Percentiles rank a stretch among this genome's conserved stretches.
These are phyloP conservation scores for Drosophila mauritiana DNA, from an alignment of 1,140 invertebrate species.

Conservation along the genomic window DNA sequence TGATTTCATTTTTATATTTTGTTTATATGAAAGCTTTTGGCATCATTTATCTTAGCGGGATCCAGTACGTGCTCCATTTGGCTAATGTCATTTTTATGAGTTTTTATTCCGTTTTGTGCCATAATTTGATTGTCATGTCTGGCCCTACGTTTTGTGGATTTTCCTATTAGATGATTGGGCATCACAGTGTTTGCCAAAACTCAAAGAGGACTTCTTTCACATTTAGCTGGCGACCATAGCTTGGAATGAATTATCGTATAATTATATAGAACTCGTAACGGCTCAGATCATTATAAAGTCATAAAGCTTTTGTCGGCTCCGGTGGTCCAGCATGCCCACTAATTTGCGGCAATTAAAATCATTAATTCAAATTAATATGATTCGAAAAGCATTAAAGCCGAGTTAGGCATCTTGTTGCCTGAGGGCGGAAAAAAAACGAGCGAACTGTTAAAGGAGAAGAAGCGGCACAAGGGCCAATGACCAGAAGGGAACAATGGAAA, in stretches of 20 bases:
- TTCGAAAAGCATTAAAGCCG: constrained; percentile 67
- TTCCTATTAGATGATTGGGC: constrained; percentile 42
- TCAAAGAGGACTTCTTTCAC: not conserved
- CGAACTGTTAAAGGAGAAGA: constrained; percentile 35
- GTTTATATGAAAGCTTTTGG: constrained; percentile 41
- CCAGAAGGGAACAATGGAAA: constrained; percentile 65
- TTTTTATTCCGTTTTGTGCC: constrained; percentile 40
- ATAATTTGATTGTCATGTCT: constrained; percentile 54
- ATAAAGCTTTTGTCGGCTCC: constrained; percentile 62
- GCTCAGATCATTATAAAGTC: constrained; percentile 57
- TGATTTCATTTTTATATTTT: constrained; percentile 65
- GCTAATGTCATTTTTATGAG: constrained; percentile 58
- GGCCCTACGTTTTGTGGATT: constrained; percentile 37
- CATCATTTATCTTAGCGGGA: constrained; percentile 15
- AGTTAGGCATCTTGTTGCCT: constrained; percentile 34
- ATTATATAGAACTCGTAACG: constrained; percentile 68
- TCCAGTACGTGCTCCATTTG: constrained; percentile 56
- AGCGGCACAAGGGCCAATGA: constrained; percentile 65
- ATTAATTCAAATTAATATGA: constrained; percentile 82
- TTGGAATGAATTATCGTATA: constrained; percentile 33
- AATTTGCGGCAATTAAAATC: constrained; percentile 79
- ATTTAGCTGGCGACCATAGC: constrained; percentile 2
- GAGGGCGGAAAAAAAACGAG: constrained; percentile 24
- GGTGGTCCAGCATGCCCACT: constrained; percentile 50
- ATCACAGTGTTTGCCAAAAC: constrained; percentile 12